These are phyloP conservation scores for Cyphomyrmex costatus DNA, from an alignment of 1,140 invertebrate species.

Conservation along the genomic window DNA sequence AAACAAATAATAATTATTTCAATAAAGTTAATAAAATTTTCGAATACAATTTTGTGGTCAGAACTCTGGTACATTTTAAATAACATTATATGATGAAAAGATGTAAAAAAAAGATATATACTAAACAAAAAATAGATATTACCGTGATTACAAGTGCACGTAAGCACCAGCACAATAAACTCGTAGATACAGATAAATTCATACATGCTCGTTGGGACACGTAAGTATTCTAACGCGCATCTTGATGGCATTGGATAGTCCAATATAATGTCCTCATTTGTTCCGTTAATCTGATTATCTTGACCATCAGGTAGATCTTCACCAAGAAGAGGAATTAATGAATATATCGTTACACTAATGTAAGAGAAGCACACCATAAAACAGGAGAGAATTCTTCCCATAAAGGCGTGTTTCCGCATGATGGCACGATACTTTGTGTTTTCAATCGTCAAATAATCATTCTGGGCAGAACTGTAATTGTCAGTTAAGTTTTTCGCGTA, in stretches of 20 bases:
- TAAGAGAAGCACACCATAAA: slow-evolving; percentile 53
- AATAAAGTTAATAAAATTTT: background rate
- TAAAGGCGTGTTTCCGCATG: slow-evolving; percentile 42
- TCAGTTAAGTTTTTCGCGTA: background rate
- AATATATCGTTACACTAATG: background rate
- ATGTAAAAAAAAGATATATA: background rate
- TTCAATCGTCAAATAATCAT: slow-evolving; percentile 48
- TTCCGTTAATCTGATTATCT: background rate
- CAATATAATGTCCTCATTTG: background rate
- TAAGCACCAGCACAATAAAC: slow-evolving; percentile 27
- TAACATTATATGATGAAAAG: background rate
- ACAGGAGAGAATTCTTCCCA: slow-evolving; percentile 21
- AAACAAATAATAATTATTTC: too few species aligned
- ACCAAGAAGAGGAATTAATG: slow-evolving; percentile 8
- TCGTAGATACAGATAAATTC: background rate
- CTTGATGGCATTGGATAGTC: slow-evolving; percentile 54
- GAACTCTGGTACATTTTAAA: background rate
- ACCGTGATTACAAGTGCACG: slow-evolving; percentile 60
- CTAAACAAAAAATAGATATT: slow-evolving; percentile 19
- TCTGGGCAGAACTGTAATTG: slow-evolving; percentile 54
- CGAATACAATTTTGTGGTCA: background rate
- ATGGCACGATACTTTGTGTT: background rate
- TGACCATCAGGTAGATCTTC: background rate
- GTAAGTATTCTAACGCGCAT: background rate
- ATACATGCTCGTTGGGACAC: background rate